Base-by-base conservation (phyloP, 1,140 invertebrate genomes). In the Ectropis grisescens region DNA sequence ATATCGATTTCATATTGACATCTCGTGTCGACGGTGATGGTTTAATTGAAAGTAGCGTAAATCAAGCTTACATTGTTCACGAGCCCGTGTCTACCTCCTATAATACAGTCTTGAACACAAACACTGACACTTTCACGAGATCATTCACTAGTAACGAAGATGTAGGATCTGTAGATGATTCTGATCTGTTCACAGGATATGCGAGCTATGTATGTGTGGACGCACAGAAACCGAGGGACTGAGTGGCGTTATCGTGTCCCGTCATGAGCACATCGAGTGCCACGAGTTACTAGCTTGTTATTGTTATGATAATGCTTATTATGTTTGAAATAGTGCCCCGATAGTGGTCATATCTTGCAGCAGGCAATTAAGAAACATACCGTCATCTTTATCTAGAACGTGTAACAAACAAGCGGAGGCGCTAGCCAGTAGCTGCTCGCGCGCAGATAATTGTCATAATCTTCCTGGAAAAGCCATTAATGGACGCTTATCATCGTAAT, bases 301-400 rank as follows among this genome's bases (percentile, higher is more conserved):
- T 79, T 79, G 62, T 76, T 71, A 68, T 72, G 71, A 79, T 79
- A 79, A 74, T 75, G 54, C 59, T 75, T 79, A 74, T 79, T 79
- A 79, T 75, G 64, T 74, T 72, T 59, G 67, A 65, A 70, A 72
- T 70, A 67, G 59, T 65, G 60, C 33, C 12, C 50, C 52, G 75
- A 80, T 80, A 76, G 66, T 64, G 67, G 54, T 56, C 58, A 43
- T 71, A 79, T 75, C 74, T 57, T 62, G 71, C 71, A 64, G 64
- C 62, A 53, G 60, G 60, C 57, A 80, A 80, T 80, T 80, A 76
- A 70, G 57, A 74, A 70, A 61, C 65, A 66, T 61, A 64, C 50
- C 16, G 16, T 8, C 16, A 19, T 19, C 16, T 19, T 19, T 19
- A 19, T 19, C 3, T 19, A 19, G 41, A 53, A 35, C 50, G 45